Evolutionary conservation across 1,140 invertebrate genomes (phyloP).

Genomic region (Rhyacophila brunnea): DNA sequence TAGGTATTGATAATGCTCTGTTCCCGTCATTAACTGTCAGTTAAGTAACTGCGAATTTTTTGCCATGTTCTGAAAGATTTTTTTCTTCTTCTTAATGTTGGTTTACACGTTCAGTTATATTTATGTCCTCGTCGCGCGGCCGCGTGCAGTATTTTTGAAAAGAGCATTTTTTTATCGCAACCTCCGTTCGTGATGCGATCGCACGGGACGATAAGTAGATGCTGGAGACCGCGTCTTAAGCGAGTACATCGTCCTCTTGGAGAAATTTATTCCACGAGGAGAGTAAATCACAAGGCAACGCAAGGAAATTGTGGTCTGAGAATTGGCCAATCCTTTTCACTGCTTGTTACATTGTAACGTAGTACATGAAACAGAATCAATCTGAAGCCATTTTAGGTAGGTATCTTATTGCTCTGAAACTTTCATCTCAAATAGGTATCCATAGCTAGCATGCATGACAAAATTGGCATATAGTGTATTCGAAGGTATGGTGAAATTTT

Average conservation of each 20-base stretch:
- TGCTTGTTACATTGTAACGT: too few relatives aligned
- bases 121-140: background rate
- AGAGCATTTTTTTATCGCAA: slow-evolving; percentile 12
- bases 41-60: slow-evolving; percentile 2
- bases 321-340: too few relatives aligned
- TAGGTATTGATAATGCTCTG: slow-evolving; percentile 9
- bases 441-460: too few relatives aligned
- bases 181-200: slow-evolving; percentile 20
- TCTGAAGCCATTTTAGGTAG: too few relatives aligned
- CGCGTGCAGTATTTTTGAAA: slow-evolving; percentile 5
- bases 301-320: too few relatives aligned
- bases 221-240: background rate
- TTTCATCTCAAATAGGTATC: too few relatives aligned
- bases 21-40: slow-evolving; percentile 12
- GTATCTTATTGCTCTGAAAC: too few relatives aligned
- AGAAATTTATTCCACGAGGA: slow-evolving; percentile 4
- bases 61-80: background rate
- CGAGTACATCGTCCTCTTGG: background rate
- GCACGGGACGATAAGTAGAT: slow-evolving; percentile 6
- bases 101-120: background rate
- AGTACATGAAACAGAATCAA: too few relatives aligned
- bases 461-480: too few relatives aligned
- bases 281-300: background rate
- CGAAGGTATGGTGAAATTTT: too few relatives aligned
- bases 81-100: background rate